Evolutionary conservation across 2,888 invertebrate species (phyloP).

Genomic region (Thymelicus sylvestris): DNA sequence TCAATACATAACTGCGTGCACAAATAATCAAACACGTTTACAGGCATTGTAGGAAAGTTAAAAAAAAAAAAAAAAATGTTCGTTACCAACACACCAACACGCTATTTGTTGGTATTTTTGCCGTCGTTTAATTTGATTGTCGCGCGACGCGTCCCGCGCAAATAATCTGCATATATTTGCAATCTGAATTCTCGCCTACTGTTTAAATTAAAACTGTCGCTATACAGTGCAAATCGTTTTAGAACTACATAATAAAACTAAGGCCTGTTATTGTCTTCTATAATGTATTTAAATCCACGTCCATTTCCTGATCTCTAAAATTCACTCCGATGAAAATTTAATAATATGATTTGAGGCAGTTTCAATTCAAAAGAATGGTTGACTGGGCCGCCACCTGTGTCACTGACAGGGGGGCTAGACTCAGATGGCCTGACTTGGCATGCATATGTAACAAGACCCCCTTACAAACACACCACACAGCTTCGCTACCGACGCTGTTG

Average conservation of each 20-base stretch:
- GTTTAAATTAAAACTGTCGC: constrained; percentile 30
- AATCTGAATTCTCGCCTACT: constrained; percentile 48
- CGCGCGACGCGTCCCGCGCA: constrained; percentile 60
- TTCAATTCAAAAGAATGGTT: no score
- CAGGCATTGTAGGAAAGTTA: not conserved
- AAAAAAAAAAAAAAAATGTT: constrained; percentile 32
- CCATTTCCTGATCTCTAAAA: no score
- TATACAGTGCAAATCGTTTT: constrained; percentile 9
- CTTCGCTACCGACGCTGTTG: no score
- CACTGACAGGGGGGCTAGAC: no score
- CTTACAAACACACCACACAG: no score
- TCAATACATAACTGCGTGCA: not conserved
- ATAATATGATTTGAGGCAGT: no score
- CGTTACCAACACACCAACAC: constrained; percentile 60
- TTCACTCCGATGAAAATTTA: no score
- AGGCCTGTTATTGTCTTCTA: not conserved
- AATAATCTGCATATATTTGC: constrained; percentile 75
- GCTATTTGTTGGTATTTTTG: constrained; percentile 60
- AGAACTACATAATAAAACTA: not conserved
- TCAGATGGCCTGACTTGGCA: no score
- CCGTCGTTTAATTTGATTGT: constrained; percentile 67
- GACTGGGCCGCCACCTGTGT: no score
- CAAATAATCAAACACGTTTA: constrained; percentile 1
- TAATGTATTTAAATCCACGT: not conserved
- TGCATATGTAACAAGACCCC: no score